These are phyloP conservation scores for Leuciscus idus DNA, from an alignment of 2,113 vertebrate genomes.

Conservation along the genomic window DNA sequence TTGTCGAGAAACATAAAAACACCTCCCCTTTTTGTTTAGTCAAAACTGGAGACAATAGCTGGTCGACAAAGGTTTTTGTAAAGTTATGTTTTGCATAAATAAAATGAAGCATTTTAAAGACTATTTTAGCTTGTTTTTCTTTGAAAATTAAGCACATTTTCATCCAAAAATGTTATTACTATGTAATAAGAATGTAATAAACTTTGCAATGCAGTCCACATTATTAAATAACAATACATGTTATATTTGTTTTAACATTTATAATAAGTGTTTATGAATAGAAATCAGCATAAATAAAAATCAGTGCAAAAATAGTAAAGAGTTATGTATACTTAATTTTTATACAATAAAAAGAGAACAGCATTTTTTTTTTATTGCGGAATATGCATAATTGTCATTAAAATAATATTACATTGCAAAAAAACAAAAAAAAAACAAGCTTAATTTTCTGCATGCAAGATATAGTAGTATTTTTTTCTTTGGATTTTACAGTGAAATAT, in stretches of 20 bases:
- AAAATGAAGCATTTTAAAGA: background rate
- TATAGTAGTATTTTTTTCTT: background rate
- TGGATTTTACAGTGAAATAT: background rate
- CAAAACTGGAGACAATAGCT: background rate
- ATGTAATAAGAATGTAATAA: too few species aligned
- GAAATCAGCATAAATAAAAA: background rate
- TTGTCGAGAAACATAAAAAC: background rate
- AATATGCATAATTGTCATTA: background rate
- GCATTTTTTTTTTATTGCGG: background rate
- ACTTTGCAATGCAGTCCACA: background rate
- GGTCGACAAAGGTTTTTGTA: background rate
- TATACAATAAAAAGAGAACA: background rate
- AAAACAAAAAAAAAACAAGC: background rate
- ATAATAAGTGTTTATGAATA: background rate
- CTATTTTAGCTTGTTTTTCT: background rate
- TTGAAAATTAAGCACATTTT: background rate
- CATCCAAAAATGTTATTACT: background rate
- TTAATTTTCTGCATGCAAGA: background rate
- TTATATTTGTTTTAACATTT: background rate
- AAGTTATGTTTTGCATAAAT: constrained; percentile 1
- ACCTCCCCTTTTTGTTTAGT: constrained; percentile 10
- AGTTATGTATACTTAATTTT: background rate
- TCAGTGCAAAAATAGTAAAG: background rate
- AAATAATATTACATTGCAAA: background rate
- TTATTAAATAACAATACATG: background rate